Conservation (phyloP, 2,113 vertebrate species). For the Nothobranchius kuhntae region DNA sequence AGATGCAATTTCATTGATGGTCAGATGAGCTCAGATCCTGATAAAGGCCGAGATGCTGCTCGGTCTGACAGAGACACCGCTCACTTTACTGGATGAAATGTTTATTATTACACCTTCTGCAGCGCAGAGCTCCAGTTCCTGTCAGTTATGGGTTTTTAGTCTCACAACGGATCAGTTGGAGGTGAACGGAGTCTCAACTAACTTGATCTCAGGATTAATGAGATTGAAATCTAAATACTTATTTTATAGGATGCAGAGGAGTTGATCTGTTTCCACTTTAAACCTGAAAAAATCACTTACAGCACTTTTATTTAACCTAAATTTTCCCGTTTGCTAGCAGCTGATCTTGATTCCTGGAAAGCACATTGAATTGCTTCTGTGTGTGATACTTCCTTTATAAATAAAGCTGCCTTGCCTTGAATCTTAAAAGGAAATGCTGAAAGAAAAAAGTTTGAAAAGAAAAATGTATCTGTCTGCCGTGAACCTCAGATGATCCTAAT, state of each 20-base stretch:
- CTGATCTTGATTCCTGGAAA: no score
- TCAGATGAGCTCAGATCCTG: no score
- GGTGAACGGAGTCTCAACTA: constrained; percentile 1
- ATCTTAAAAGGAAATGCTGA: no score
- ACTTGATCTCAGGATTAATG: constrained; percentile 7
- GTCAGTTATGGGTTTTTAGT: not conserved
- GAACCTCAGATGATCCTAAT: no score
- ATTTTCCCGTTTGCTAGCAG: no score
- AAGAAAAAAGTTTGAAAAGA: no score
- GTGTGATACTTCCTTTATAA: no score
- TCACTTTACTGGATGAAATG: not conserved
- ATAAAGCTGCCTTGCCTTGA: no score
- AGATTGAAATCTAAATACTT: constrained; percentile 17
- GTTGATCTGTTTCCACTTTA: no score
- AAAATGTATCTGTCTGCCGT: no score
- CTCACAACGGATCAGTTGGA: constrained; percentile 1
- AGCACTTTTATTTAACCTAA: no score
- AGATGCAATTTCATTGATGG: not conserved
- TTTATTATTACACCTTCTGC: not conserved
- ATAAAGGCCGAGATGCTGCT: not conserved
- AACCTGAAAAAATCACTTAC: not conserved
- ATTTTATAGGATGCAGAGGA: constrained; percentile 14
- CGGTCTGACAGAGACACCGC: not conserved
- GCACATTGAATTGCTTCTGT: no score
- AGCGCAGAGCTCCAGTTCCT: not conserved